Conservation (phyloP, 1,140 invertebrate species). For the Nomia melanderi region DNA sequence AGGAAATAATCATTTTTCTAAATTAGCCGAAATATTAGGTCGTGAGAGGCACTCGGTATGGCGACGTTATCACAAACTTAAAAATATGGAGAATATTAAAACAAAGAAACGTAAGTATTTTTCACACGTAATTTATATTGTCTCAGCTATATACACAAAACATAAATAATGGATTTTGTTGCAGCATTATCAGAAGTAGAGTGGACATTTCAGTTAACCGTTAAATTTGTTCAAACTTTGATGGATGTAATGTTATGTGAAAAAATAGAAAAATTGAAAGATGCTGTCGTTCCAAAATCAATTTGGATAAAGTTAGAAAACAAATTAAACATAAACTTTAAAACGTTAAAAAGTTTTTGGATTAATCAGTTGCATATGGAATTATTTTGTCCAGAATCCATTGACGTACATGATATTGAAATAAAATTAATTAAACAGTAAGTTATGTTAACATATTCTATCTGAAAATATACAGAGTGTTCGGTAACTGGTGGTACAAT, state of each 20-base stretch:
- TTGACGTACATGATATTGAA: slow-evolving; percentile 72
- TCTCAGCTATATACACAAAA: background rate
- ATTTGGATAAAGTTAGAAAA: slow-evolving; percentile 71
- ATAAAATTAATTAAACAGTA: slow-evolving; percentile 75
- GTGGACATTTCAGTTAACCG: slow-evolving; percentile 45
- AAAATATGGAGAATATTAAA: background rate
- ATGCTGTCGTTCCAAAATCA: slow-evolving; percentile 60
- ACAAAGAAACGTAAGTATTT: slow-evolving; percentile 13
- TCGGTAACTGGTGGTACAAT: no score
- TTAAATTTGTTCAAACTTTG: slow-evolving; percentile 64
- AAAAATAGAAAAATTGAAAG: slow-evolving; percentile 69
- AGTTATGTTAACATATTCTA: slow-evolving; percentile 49
- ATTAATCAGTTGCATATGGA: slow-evolving; percentile 70
- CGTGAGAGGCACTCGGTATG: slow-evolving; percentile 56
- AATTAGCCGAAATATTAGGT: slow-evolving; percentile 56
- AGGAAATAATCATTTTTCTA: slow-evolving; percentile 27
- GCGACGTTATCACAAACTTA: slow-evolving; percentile 51
- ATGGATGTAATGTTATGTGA: slow-evolving; percentile 59
- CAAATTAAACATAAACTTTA: slow-evolving; percentile 60
- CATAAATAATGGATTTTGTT: slow-evolving; percentile 17
- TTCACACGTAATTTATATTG: no score
- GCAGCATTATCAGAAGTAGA: slow-evolving; percentile 18
- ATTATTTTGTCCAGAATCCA: slow-evolving; percentile 65
- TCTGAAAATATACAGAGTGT: no score
- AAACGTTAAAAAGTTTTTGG: slow-evolving; percentile 67